Evolutionary conservation across 2,113 vertebrate species (phyloP), one percentile per base, ranked within the genome.

Genomic region (Pelobates fuscus): DNA sequence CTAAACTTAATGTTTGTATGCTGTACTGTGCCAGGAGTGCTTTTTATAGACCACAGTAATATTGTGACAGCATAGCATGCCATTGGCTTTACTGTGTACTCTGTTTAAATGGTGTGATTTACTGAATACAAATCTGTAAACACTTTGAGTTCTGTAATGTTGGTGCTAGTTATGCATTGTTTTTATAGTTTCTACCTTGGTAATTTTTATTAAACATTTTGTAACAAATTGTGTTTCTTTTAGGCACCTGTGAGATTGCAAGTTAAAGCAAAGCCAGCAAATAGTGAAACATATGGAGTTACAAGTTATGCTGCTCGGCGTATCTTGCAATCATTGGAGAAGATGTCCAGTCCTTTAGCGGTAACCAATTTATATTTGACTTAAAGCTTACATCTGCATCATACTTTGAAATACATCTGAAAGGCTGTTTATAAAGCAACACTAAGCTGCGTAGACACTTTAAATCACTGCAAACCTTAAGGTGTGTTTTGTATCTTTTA

Each of bases 321-420:
- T 61, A 98, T 99, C 82, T 85, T 99, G 75, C 94, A 97, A 79
- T 96, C 97, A 0, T 75, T 99, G 87, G 97, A 99, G 87, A 95
- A 95, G 84, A 97, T 99, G 97, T 99, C 97, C 15, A 98, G 95
- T 77, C 97, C 97, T 37, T 87, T 99, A 63, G 92, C 94, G 78
- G 97, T 99, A 87, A 95, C 81, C 87, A 55, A 6, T 37, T 37
- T 6, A 37, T 37, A 37, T 37, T n/a, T n/a, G n/a, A n/a, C n/a
- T n/a, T n/a, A n/a, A n/a, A n/a, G n/a, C n/a, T n/a, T n/a, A n/a
- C n/a, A n/a, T n/a, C n/a, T n/a, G n/a, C n/a, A n/a, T n/a, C n/a
- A n/a, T n/a, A n/a, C n/a, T n/a, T n/a, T n/a, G n/a, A n/a, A n/a
- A n/a, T n/a, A n/a, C n/a, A n/a, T n/a, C n/a, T n/a, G n/a, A n/a